Conservation (phyloP, 2,888 invertebrate genomes). For the Marasmarcha lunaedactyla region DNA sequence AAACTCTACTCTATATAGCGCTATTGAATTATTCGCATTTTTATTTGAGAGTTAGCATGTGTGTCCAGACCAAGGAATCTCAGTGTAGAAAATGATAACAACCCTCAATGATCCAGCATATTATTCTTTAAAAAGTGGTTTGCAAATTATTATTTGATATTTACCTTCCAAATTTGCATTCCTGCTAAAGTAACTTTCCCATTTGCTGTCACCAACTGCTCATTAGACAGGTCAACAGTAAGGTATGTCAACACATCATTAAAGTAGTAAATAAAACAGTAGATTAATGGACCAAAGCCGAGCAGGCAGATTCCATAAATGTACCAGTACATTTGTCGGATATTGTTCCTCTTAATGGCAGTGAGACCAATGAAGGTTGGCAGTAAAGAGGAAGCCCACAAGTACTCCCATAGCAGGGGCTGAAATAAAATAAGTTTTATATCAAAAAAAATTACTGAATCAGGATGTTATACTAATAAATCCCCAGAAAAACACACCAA, state of each 20-base stretch:
- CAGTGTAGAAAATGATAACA: too few relatives aligned
- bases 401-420: slow-evolving; percentile 93
- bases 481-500: too few relatives aligned
- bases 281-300: slow-evolving; percentile 84
- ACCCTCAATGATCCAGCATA: too few relatives aligned
- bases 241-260: slow-evolving; percentile 87
- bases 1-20: too few relatives aligned
- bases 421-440: too few relatives aligned
- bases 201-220: slow-evolving; percentile 31
- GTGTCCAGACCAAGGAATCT: too few relatives aligned
- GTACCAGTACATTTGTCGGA: slow-evolving; percentile 80
- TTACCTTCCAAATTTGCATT: slow-evolving; percentile 86
- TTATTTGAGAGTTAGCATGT: too few relatives aligned
- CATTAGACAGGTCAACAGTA: slow-evolving; percentile 22
- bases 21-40: too few relatives aligned
- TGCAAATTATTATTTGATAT: too few relatives aligned
- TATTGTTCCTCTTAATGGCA: slow-evolving; percentile 87
- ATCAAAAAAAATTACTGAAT: slow-evolving; percentile 2
- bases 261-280: slow-evolving; percentile 85
- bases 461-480: neutral
- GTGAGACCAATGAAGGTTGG: slow-evolving; percentile 88
- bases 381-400: slow-evolving; percentile 88
- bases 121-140: too few relatives aligned
- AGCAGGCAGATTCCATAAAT: slow-evolving; percentile 77
- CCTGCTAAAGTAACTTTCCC: slow-evolving; percentile 70